A percentile compares a stretch with the other conserved stretches of the same genome.
phyloP scores from a whole-genome alignment of 2,113 vertebrate genomes.

The Rhipidura dahli region DNA sequence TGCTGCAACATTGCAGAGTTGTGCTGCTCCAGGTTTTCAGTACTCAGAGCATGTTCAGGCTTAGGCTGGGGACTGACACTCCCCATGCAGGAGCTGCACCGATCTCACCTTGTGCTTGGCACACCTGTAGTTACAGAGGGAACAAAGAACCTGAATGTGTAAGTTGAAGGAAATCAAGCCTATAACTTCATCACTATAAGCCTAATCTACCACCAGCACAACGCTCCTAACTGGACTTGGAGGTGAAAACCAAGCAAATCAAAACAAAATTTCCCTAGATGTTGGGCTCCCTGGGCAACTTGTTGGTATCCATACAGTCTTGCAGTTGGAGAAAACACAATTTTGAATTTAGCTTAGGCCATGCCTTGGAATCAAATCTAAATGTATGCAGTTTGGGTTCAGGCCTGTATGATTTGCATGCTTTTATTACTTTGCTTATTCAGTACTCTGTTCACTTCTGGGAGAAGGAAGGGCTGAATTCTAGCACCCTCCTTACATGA shows the following conservation, averaged over 20 bases:
- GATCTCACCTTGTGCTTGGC: neutral
- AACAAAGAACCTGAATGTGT: neutral
- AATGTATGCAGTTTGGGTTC: neutral
- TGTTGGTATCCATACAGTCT: neutral
- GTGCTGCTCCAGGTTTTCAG: neutral
- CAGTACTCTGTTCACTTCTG: neutral
- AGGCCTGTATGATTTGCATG: neutral
- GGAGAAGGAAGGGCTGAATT: neutral
- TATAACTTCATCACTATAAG: neutral
- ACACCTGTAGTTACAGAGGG: neutral
- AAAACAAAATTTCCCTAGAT: neutral
- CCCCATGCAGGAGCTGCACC: neutral
- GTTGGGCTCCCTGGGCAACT: neutral
- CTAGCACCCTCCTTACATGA: neutral
- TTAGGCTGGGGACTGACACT: neutral
- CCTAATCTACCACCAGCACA: neutral
- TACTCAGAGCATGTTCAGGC: accelerated
- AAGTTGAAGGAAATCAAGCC: neutral
- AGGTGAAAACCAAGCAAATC: neutral
- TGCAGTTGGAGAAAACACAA: neutral
- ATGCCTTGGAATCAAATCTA: neutral
- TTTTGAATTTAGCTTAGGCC: neutral
- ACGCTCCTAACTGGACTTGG: neutral
- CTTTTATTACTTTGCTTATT: neutral
- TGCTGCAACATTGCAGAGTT: neutral